Percentiles rank a stretch among this genome's conserved stretches.
Conservation (phyloP, 2,113 vertebrate genomes). For the Elephas maximus region DNA sequence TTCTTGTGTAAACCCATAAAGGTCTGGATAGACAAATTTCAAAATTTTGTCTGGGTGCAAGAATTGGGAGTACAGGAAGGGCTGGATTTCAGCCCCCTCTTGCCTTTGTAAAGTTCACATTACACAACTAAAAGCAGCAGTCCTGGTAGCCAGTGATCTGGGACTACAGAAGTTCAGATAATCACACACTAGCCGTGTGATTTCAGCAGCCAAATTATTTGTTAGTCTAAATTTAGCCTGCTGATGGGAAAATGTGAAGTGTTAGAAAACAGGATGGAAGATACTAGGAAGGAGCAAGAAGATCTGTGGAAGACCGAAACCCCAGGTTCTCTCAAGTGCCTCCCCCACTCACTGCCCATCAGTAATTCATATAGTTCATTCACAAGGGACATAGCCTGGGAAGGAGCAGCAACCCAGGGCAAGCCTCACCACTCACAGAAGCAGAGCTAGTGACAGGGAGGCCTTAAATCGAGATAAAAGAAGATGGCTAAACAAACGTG, state of each 20-base stretch:
- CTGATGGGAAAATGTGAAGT: not conserved
- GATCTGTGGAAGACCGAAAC: not conserved
- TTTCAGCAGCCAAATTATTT: not conserved
- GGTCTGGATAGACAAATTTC: not conserved
- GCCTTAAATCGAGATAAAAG: not conserved
- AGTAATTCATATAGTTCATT: not conserved
- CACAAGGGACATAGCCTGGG: not conserved
- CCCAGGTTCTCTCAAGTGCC: not conserved
- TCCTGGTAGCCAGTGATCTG: not conserved
- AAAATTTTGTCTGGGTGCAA: not conserved
- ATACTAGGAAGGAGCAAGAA: not conserved
- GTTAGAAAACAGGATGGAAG: not conserved
- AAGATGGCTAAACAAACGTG: not conserved
- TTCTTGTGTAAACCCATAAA: not conserved
- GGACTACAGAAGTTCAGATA: not conserved
- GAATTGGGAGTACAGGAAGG: not conserved
- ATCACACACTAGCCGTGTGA: not conserved
- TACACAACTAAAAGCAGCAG: not conserved
- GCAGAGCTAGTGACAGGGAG: not conserved
- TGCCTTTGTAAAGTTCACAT: not conserved
- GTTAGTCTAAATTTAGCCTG: not conserved
- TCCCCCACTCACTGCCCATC: not conserved
- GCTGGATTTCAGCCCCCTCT: no score
- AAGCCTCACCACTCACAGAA: not conserved
- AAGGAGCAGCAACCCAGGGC: not conserved